Evolutionary conservation across 2,888 invertebrate species (phyloP), one percentile per base, ranked within the genome.

Genomic region (Eupithecia insigniata): DNA sequence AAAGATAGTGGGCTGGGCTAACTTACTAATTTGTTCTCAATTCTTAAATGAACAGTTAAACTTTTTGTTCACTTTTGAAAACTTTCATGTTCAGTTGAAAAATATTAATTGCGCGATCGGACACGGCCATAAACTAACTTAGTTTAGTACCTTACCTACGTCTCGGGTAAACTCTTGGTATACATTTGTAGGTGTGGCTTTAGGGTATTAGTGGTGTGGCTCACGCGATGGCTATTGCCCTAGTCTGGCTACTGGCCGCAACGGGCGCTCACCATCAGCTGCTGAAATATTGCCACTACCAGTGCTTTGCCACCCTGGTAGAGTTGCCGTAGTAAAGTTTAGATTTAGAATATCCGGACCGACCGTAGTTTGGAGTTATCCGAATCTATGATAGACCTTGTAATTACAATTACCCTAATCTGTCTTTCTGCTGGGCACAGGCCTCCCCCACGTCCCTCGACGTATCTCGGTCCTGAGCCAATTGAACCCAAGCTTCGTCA

Each of bases 141-240:
- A 64, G 64, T 64, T 36, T 64, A 64, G 26, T 22, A 34, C 64
- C 62, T 64, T 26, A 39, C 36, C 64, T 36, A 64, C 64, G 26
- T 32, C 61, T 30, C 32, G 64, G 12, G n/a, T 34, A 18, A 18
- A 28, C 60, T 60, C 8, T 26, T 7, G 39, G 18, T 65, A 39
- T 65, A 60, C 30, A 60, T 62, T n/a, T 36, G 7, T 34, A 34
- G 55, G 51, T 64, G n/a, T 51, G 22, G 70, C 51, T 67, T 72
- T 72, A 73, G 71, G 22, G 69, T 55, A 69, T 75, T 75, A 76
- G 73, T 76, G 76, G 69, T 62, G 51, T 66, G 43, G 61, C 36
- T 55, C 76, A 76, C 76, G 76, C 73, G 70, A 76, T 69, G 68
- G 32, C 66, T 60, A 69, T 34, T 61, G 71, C 32, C 62, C 60